A percentile compares a stretch with the other conserved stretches of the same genome.
phyloP scores from a whole-genome alignment of 1,140 invertebrate species.

The Drosophila elegans region DNA sequence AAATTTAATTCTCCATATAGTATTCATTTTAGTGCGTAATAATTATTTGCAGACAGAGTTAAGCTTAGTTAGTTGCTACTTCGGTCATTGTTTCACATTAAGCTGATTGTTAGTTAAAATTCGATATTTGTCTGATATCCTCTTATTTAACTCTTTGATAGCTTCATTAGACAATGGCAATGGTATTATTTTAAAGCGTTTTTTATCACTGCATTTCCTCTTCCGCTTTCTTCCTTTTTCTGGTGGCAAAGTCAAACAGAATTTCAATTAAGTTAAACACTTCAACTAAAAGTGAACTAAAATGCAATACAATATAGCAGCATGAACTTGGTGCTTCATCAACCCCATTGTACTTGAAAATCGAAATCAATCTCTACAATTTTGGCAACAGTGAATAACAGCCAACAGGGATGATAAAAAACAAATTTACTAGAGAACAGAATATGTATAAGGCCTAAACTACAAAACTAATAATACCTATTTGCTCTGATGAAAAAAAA shows the following conservation, averaged over 20 bases:
- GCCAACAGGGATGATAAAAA: not conserved
- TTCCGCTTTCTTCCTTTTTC: conserved; percentile 1
- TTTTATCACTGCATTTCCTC: not conserved
- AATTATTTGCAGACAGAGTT: conserved; percentile 14
- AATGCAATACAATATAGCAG: conserved; percentile 43
- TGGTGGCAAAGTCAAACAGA: conserved; percentile 45
- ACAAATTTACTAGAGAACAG: too few relatives aligned
- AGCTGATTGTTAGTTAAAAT: conserved; percentile 20
- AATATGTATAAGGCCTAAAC: too few relatives aligned
- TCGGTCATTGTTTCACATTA: conserved; percentile 14
- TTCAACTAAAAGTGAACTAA: conserved; percentile 58
- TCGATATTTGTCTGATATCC: conserved; percentile 2
- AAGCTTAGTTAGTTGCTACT: conserved; percentile 10
- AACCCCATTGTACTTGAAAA: conserved; percentile 45
- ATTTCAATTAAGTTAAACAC: conserved; percentile 68
- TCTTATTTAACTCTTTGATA: not conserved
- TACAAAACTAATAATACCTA: too few relatives aligned
- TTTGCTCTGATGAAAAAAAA: too few relatives aligned
- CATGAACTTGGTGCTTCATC: conserved; percentile 17
- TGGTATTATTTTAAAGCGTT: conserved; percentile 12
- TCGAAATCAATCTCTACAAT: conserved; percentile 43
- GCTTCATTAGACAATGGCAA: conserved; percentile 22
- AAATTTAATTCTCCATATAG: conserved; percentile 14
- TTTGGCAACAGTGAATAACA: conserved; percentile 44
- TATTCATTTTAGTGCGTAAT: conserved; percentile 28